phyloP scores from a whole-genome alignment of 2,113 vertebrate species.

The Ondatra zibethicus region DNA sequence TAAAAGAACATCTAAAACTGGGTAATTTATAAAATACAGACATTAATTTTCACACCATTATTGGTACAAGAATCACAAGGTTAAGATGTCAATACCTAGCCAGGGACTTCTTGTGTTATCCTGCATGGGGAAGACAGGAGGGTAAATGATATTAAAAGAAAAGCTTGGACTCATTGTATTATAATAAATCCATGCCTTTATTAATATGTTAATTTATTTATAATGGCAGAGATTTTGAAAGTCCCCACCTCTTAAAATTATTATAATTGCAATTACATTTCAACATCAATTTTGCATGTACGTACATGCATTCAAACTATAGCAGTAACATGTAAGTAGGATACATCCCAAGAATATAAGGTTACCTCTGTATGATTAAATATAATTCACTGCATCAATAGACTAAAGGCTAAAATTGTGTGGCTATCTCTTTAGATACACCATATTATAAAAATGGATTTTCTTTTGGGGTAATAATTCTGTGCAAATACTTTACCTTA shows the following conservation, averaged over 20 bases:
- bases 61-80: background rate
- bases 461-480: slow-evolving; percentile 1
- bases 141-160: background rate
- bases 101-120: background rate
- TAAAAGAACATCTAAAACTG: background rate
- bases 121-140: background rate
- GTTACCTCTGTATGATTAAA: slow-evolving; percentile 31
- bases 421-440: background rate
- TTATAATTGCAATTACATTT: background rate
- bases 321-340: background rate
- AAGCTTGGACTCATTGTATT: background rate
- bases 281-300: background rate
- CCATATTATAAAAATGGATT: background rate
- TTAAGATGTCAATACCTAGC: background rate
- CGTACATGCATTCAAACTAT: background rate
- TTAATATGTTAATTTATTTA: background rate
- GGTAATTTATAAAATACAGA: background rate
- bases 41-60: background rate
- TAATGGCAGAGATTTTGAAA: background rate
- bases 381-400: slow-evolving; percentile 10
- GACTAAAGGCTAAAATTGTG: background rate
- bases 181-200: background rate
- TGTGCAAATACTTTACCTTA: background rate
- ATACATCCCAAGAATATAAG: background rate
- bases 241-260: background rate